Evolutionary conservation across 2,113 vertebrate species (phyloP).

Genomic region (Genyomyrus donnyi): DNA sequence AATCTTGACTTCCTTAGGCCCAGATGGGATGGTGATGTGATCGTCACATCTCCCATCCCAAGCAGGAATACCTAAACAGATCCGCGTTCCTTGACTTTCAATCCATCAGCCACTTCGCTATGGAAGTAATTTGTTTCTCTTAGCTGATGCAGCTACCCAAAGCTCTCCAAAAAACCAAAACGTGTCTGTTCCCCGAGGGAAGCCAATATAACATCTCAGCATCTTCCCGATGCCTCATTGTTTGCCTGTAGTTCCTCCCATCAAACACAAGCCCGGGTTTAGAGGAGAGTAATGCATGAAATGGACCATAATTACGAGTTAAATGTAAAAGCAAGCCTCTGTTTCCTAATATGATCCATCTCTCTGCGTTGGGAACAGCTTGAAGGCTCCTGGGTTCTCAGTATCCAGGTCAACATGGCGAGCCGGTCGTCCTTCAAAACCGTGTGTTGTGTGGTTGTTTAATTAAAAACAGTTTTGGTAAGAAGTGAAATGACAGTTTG

Average conservation of each 20-base stretch:
- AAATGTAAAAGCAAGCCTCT: background rate
- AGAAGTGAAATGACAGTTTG: background rate
- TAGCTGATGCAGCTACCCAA: background rate
- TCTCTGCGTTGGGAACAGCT: background rate
- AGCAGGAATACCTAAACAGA: background rate
- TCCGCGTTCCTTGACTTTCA: background rate
- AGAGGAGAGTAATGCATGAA: background rate
- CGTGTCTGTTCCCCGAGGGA: background rate
- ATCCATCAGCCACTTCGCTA: background rate
- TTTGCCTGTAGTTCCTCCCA: background rate
- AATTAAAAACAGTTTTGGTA: background rate
- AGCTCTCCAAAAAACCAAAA: background rate
- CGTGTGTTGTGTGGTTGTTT: background rate
- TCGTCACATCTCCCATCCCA: background rate
- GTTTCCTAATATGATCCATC: background rate
- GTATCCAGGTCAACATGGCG: background rate
- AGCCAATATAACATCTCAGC: background rate
- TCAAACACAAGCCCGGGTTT: background rate
- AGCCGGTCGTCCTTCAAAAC: background rate
- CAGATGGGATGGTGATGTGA: background rate
- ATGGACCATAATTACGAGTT: background rate
- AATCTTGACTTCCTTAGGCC: background rate
- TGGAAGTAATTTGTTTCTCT: background rate
- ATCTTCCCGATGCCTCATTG: background rate
- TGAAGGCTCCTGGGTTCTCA: background rate